These are phyloP conservation scores for Crotalus tigris DNA, from an alignment of 2,113 vertebrate species.

Conservation along the genomic window DNA sequence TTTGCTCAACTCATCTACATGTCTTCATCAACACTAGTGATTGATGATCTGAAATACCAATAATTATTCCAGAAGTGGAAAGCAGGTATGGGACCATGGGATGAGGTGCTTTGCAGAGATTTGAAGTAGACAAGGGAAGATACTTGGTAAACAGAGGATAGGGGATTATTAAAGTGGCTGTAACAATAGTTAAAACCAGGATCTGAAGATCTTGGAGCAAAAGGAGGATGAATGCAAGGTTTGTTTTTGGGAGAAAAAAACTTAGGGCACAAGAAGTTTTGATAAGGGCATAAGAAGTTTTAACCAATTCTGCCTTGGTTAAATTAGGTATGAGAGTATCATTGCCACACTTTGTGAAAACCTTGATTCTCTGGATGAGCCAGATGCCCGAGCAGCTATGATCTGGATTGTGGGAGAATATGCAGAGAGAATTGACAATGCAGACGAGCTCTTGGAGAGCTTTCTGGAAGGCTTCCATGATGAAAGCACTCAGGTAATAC, in stretches of 20 bases:
- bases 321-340: constrained; percentile 92
- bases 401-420: constrained; percentile 99
- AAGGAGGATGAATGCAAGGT: neutral
- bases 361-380: constrained; percentile 95
- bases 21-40: neutral
- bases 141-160: neutral
- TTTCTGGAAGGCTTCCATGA: constrained; percentile 98
- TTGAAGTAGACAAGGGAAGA: neutral
- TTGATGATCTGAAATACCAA: neutral
- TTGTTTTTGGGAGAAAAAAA: neutral
- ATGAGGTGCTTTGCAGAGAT: neutral
- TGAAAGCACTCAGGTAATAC: constrained; percentile 92
- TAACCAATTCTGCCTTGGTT: neutral
- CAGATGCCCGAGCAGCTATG: constrained; percentile 96
- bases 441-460: constrained; percentile 94
- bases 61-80: neutral
- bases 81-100: neutral
- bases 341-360: constrained; percentile 98
- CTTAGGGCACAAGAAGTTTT: neutral
- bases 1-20: neutral
- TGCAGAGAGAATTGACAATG: constrained; percentile 96
- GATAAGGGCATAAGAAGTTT: neutral
- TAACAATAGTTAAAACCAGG: neutral
- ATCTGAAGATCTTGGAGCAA: neutral
- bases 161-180: neutral